These are phyloP conservation scores for Hyperopisus bebe DNA, from an alignment of 2,113 vertebrate species.

Conservation along the genomic window DNA sequence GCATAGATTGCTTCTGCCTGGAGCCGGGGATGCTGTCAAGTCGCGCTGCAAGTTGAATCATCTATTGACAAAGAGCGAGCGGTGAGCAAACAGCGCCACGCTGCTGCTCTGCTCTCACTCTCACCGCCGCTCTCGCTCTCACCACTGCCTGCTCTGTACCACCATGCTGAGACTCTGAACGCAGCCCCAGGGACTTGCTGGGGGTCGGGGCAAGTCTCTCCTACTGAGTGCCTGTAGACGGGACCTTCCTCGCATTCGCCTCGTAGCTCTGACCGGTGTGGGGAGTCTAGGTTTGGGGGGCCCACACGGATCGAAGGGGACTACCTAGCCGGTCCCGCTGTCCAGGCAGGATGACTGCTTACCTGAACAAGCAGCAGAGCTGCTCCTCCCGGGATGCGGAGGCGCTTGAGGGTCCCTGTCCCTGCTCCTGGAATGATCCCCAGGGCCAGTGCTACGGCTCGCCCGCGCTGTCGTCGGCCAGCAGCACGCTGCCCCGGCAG, in stretches of 20 bases:
- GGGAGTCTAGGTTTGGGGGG: background rate
- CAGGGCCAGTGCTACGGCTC: slow-evolving; percentile 45
- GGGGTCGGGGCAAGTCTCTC: slow-evolving; percentile 19
- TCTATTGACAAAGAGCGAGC: slow-evolving; percentile 71
- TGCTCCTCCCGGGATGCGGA: slow-evolving; percentile 52
- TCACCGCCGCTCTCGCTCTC: slow-evolving; percentile 26
- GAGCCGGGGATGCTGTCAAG: slow-evolving; percentile 75
- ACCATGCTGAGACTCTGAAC: slow-evolving; percentile 51
- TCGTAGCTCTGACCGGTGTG: slow-evolving; percentile 22
- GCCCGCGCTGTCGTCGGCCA: background rate
- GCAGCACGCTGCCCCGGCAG: slow-evolving; percentile 44
- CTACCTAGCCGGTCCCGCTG: background rate
- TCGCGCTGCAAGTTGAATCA: slow-evolving; percentile 72
- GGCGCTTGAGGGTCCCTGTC: slow-evolving; percentile 49
- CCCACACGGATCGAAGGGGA: slow-evolving; percentile 14
- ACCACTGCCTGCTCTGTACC: slow-evolving; percentile 24
- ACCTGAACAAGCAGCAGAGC: slow-evolving; percentile 69
- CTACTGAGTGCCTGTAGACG: background rate
- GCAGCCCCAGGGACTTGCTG: slow-evolving; percentile 49
- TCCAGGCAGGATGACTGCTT: slow-evolving; percentile 63
- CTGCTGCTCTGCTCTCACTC: slow-evolving; percentile 18
- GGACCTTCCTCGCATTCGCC: background rate
- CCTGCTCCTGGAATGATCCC: slow-evolving; percentile 61
- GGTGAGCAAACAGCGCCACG: slow-evolving; percentile 60
- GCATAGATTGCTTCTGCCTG: slow-evolving; percentile 82